Base-by-base conservation (phyloP, 2,113 vertebrate species). In the Heterotis niloticus region DNA sequence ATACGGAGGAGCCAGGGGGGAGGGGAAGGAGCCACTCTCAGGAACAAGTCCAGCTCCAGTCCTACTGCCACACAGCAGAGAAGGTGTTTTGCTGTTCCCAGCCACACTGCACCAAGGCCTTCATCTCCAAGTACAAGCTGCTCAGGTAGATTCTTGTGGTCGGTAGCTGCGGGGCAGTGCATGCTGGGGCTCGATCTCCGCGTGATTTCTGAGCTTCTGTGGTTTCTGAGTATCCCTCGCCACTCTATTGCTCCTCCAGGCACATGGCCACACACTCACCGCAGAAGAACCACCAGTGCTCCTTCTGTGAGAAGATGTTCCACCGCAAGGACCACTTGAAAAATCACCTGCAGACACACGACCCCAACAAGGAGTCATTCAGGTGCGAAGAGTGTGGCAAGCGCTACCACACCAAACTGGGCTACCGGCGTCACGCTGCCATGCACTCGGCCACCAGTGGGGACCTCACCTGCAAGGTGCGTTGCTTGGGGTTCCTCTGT, bases 51-150 rank as follows among this genome's bases (percentile, higher is more conserved):
- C 94, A 93, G 81, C 88, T 95, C 84, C 96, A 97, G 88, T 70
- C 88, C 28, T 90, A 94, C 51, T 88, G 93, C 81, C 95, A 95
- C 81, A 83, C 91, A 0, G 96, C 94, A 83, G 95, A 97, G 88
- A 97, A 95, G 79, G 95, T 96, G 0, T 97, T 96, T 91, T 94
- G 92, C 92, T 99, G 97, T 87, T 95, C 96, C 12, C 96, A 97
- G 91, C 93, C 94, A 81, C 95, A 96, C 91, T 99, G 97, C 78
- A 91, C 93, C 86, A 99, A 99, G 90, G 95, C 97, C 91, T 99
- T 99, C 89, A 96, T 96, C 83, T 99, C 97, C 87, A 99, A 99
- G 89, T 99, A 98, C 92, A 99, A 98, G 87, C 94, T 99, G 9
- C 96, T 96, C 86, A 97, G 97, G 97, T 99, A 93, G 69, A 23